These are phyloP conservation scores for Rhadina sibilatrix DNA, from an alignment of 2,113 vertebrate genomes.

Conservation along the genomic window DNA sequence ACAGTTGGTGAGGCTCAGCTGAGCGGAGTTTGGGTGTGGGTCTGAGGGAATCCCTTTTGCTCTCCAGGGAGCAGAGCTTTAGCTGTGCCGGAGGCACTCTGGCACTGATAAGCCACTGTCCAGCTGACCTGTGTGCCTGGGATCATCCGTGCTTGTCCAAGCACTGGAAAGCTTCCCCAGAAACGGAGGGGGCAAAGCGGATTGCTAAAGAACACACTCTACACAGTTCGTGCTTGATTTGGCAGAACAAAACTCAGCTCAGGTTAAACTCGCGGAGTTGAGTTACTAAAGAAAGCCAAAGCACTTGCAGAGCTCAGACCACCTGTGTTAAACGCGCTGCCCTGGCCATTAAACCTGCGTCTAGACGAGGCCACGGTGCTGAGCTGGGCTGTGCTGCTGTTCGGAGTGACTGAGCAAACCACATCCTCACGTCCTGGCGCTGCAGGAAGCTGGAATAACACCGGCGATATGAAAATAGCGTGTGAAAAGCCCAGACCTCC, in stretches of 20 bases:
- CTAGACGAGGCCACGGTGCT: neutral
- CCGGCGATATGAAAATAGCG: neutral
- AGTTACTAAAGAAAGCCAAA: neutral
- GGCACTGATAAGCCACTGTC: accelerated
- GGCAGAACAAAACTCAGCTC: neutral
- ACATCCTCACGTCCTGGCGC: conserved; percentile 35
- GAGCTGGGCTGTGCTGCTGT: neutral
- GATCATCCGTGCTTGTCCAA: neutral
- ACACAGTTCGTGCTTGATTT: neutral
- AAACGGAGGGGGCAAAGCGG: accelerated
- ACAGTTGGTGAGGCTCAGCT: neutral
- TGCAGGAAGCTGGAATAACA: neutral
- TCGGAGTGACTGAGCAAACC: neutral
- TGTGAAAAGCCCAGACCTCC: conserved; percentile 29
- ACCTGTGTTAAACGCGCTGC: neutral
- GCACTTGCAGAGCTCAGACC: neutral
- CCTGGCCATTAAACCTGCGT: neutral
- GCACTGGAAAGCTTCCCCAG: neutral
- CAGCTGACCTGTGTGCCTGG: neutral
- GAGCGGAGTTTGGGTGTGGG: accelerated
- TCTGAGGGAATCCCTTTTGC: neutral
- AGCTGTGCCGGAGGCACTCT: neutral
- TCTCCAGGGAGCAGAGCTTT: neutral
- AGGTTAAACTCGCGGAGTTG: neutral
- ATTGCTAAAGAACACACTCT: neutral